Percentiles rank a stretch among this genome's conserved stretches.
phyloP scores from a whole-genome alignment of 2,113 vertebrate genomes.

The Panurus biarmicus region DNA sequence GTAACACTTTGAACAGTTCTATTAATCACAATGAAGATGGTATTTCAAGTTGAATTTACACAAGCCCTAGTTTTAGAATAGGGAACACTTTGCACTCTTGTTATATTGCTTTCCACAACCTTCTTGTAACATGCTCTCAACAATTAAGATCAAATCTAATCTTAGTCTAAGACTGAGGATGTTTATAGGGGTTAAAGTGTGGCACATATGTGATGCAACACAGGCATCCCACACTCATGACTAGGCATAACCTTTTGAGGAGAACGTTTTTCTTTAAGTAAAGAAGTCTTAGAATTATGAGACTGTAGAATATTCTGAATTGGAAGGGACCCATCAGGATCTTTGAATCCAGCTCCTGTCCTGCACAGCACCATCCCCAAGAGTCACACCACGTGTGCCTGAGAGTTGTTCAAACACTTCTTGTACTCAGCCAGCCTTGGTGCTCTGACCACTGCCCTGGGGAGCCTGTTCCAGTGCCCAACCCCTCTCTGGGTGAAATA shows the following conservation, averaged over 20 bases:
- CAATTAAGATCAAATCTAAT: background rate
- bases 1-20: background rate
- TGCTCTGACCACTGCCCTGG: background rate
- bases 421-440: background rate
- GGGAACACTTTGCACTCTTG: background rate
- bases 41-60: background rate
- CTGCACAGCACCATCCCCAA: background rate
- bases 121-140: background rate
- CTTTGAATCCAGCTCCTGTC: fast-evolving
- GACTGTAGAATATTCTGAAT: background rate
- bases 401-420: background rate
- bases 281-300: background rate
- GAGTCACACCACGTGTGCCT: background rate
- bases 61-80: background rate
- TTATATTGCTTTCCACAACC: background rate
- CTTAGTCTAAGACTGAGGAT: background rate
- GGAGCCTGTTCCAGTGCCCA: background rate
- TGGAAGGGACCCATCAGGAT: background rate
- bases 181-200: background rate
- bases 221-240: background rate
- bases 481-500: background rate
- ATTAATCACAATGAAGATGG: background rate
- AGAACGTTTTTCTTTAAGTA: background rate
- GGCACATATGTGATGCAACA: fast-evolving
- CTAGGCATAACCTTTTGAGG: background rate